Conservation (phyloP, 2,113 vertebrate species). For the Mugil cephalus region DNA sequence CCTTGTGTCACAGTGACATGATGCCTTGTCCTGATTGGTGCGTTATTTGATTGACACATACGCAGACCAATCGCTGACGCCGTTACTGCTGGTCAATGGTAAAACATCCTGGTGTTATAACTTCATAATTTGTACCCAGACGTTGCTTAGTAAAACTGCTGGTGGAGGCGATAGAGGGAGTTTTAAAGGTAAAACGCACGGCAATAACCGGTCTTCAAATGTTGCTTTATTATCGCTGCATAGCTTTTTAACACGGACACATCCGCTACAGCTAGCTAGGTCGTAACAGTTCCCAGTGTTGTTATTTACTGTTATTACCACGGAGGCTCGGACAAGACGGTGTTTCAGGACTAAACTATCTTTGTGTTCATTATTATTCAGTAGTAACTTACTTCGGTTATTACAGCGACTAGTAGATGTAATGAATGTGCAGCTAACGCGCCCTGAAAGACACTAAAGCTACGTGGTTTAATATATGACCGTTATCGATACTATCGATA, state of each 20-base stretch:
- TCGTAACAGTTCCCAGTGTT: background rate
- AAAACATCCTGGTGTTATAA: background rate
- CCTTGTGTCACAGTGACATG: background rate
- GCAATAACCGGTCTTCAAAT: background rate
- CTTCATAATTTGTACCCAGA: background rate
- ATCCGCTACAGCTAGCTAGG: background rate
- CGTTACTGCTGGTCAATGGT: too few relatives aligned
- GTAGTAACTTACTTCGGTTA: background rate
- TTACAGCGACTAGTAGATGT: too few relatives aligned
- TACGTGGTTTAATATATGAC: too few relatives aligned
- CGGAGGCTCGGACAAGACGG: background rate
- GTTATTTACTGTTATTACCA: background rate
- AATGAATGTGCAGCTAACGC: background rate
- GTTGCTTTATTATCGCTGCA: background rate
- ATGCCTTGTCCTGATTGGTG: constrained; percentile 15
- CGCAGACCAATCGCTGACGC: background rate
- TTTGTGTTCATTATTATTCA: background rate
- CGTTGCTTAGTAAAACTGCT: background rate
- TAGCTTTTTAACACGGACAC: accelerated
- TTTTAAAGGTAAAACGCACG: background rate
- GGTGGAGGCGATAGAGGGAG: accelerated
- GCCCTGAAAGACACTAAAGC: too few relatives aligned
- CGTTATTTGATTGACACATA: background rate
- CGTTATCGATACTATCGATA: too few relatives aligned
- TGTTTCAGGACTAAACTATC: background rate